Base-by-base conservation (phyloP, 2,888 invertebrate species). In the Troides helena region DNA sequence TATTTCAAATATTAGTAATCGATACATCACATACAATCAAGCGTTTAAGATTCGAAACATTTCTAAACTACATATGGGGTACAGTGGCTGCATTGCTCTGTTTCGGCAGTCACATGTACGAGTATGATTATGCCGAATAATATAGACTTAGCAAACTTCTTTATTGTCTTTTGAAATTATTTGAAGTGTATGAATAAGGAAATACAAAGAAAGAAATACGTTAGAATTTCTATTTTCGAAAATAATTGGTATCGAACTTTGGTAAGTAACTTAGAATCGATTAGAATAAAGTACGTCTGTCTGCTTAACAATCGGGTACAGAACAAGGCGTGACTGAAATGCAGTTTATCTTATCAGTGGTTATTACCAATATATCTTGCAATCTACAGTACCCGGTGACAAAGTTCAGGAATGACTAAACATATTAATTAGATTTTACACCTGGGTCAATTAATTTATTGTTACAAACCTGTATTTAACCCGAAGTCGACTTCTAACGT, bases 391-490 rank as follows among this genome's bases (percentile, higher is more conserved):
- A 23, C 0, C 21, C 46, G 46, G 72, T 74, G 80, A 82, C 81
- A 80, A 75, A 76, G 74, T 76, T 72, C 71, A 77, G 75, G 74
- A 76, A 74, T 75, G 76, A 76, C 72, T 68, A 74, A 74, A 74
- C 79, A 77, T 79, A 78, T 81, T 87, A 86, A 88, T 87, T 86
- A 85, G 81, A 80, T 74, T 74, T 76, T 82, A 85, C 87, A 88
- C 83, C 85, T 85, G 86, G 84, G 72, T 73, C 77, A 80, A 86
- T 85, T 86, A 86, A 86, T 86, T 83, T 81, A 76, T 71, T 59
- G 69, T 63, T 72, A 72, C 74, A 72, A 71, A 74, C 72, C 72
- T 73, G 65, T 68, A 68, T 71, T 70, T 74, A 74, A 72, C 69
- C 72, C 74, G 66, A 50, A 67, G 67, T 72, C 21, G 30, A 23